Base-by-base conservation (phyloP, 2,888 invertebrate species). In the Diarsia mendica region DNA sequence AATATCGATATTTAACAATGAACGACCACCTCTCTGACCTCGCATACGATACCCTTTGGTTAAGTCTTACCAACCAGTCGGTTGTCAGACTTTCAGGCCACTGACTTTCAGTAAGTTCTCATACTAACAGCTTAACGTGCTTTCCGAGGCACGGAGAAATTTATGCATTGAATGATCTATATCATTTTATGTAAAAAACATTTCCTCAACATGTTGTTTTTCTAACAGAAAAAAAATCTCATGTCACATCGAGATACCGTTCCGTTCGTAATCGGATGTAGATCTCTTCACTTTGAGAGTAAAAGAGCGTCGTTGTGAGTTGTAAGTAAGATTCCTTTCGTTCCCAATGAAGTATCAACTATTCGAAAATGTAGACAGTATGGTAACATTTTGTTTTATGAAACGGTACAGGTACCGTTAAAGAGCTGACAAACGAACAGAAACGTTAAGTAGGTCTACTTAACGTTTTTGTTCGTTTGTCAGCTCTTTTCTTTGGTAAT, bases 211-310 rank as follows among this genome's bases (percentile, higher is more conserved):
- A 28, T 72, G 28, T 48, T 60, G 48, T 49, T 60, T 61, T 53
- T 60, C 8, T 53, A 13, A 20, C 46, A 48, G 39, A 55, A 79
- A 72, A 72, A 76, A 64, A n/a, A 5, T 2, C n/a, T 5, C 28
- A 60, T 20, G 72, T 65, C 72, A n/a, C 13, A 18, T 39, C 51
- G 51, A 44, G 28, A 51, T 46, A 39, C 53, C 10, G 53, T 44
- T 4, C 53, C 15, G 15, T 39, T 13, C 51, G 72, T 61, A 79
- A 77, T 61, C 28, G 48, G 60, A 79, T 77, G 65, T 61, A 60
- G 51, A 79, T 77, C 64, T 77, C 46, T 58, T 20, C 33, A 65
- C 51, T 66, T 60, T 66, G 60, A 61, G 48, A 20, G 65, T n/a
- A 79, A 72, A 72, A 46, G 28, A n/a, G 18, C 51, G 48, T 53